phyloP scores from a whole-genome alignment of 2,113 vertebrate species.

The Panurus biarmicus region DNA sequence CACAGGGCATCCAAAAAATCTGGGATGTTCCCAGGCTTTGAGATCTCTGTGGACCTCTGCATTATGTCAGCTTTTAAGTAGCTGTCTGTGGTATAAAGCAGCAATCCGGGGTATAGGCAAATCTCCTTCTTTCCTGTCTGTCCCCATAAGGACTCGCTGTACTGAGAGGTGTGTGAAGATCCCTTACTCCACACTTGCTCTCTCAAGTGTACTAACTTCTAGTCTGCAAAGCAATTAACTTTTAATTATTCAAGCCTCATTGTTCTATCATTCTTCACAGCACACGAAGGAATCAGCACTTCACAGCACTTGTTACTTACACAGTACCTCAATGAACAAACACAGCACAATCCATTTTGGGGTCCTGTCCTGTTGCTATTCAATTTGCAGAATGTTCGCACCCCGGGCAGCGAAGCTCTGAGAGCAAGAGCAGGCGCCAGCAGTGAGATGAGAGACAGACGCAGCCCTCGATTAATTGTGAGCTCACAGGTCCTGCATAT shows the following conservation, averaged over 20 bases:
- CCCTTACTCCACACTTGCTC: not conserved
- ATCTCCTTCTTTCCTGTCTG: not conserved
- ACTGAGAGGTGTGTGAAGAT: not conserved
- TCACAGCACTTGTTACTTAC: not conserved
- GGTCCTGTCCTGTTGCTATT: not conserved
- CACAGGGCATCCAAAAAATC: not conserved
- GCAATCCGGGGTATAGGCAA: not conserved
- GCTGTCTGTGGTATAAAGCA: not conserved
- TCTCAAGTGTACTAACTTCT: not conserved
- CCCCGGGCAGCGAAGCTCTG: accelerated
- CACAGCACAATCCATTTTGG: accelerated
- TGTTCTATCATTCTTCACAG: not conserved
- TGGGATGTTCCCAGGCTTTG: not conserved
- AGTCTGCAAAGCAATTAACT: not conserved
- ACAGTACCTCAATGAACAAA: not conserved
- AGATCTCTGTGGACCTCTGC: not conserved
- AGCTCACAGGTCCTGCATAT: not conserved
- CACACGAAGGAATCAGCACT: not conserved
- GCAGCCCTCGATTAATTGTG: not conserved
- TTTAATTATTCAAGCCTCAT: not conserved
- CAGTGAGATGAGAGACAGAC: not conserved
- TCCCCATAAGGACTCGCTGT: accelerated
- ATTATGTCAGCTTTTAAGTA: not conserved
- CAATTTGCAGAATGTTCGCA: not conserved
- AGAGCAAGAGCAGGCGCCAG: not conserved